Base-by-base conservation (phyloP, 2,797 vertebrate species). In the Neostethus bicornis region DNA sequence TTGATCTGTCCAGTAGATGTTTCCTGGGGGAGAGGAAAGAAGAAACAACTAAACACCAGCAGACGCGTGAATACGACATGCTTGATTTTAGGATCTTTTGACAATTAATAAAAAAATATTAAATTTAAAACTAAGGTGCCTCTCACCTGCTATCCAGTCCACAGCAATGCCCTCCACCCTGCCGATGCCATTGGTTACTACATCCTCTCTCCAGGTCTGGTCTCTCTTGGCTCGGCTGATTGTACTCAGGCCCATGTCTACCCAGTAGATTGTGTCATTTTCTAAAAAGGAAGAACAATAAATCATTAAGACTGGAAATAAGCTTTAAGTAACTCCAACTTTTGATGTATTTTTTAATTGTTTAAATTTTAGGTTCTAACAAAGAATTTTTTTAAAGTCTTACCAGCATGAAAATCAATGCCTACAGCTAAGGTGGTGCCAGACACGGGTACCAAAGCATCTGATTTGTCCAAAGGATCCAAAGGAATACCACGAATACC, bases 1-100 rank as follows among this genome's bases (percentile, higher is more conserved):
- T 79, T 99, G 97, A 83, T 99, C 97, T 0, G 96, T 99, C 97
- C 96, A 99, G 80, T 99, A 99, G 86, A 99, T 99, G 85, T 99
- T 99, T 66, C 96, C 97, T 99, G 67, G 34, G n/a, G 13, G 35
- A 35, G 46, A 19, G 51, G 0, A 60, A 32, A 35, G 50, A 31
- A 46, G 42, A 44, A 38, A 56, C 5, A 20, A 12, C 59, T 13
- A 58, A 14, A 16, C 1, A 17, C 31, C 7, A n/a, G 39, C n/a
- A 54, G 16, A 19, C 42, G n/a, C 17, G 14, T 32, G 24, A 29
- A 26, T 16, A 11, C 1, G 47, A 4, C 12, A 26, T 38, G 16
- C 23, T 26, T 21, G 7, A 41, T 12, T 14, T 6, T 1, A 12
- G 14, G 12, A 41, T 1, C 2, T 21, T 52, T 37, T 42, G 1